Conservation (phyloP, 2,113 vertebrate species). For the Pituophis catenifer region DNA sequence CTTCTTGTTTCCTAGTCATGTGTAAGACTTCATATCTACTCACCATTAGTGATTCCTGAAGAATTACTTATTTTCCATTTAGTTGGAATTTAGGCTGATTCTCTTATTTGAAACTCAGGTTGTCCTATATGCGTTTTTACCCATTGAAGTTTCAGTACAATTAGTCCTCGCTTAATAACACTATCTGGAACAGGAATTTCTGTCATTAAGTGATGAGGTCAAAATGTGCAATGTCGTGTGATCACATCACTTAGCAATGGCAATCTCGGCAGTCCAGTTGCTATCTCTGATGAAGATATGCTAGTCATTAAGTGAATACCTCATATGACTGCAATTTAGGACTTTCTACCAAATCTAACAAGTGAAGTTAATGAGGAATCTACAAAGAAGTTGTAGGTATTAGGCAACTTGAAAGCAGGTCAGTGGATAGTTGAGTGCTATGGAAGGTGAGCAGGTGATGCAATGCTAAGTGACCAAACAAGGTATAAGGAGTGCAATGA, state of each 20-base stretch:
- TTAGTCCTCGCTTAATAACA: neutral
- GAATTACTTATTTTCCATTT: neutral
- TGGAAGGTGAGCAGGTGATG: neutral
- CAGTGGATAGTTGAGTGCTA: neutral
- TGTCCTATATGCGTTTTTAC: neutral
- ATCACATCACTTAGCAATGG: neutral
- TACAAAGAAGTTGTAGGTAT: neutral
- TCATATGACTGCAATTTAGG: neutral
- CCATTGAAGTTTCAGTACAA: neutral
- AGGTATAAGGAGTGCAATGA: neutral
- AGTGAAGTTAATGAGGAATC: neutral
- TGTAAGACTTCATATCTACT: neutral
- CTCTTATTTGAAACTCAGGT: neutral
- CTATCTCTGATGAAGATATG: neutral
- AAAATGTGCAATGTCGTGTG: neutral
- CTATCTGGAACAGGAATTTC: neutral
- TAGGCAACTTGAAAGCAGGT: neutral
- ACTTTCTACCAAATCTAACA: neutral
- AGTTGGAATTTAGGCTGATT: neutral
- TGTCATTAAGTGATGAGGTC: neutral
- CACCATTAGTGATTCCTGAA: neutral
- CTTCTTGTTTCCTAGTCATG: neutral
- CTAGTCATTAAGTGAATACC: neutral
- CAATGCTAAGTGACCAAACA: neutral
- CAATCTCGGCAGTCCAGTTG: neutral